Conservation (phyloP, 2,113 vertebrate species). For the Amazona vittata region DNA sequence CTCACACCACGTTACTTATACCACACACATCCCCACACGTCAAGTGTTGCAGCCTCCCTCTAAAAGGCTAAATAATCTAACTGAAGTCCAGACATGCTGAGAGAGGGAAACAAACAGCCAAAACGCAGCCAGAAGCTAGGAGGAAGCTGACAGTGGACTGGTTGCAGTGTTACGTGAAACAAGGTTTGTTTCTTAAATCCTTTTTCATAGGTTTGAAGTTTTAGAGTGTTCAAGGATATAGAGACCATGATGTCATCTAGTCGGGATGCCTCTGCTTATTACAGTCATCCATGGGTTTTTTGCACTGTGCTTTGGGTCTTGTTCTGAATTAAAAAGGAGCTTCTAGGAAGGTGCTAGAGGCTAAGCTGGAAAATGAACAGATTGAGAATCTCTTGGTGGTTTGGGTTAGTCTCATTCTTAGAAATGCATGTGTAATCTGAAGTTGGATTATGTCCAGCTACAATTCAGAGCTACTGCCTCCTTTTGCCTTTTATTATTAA, state of each 20-base stretch:
- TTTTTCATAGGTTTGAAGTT: neutral
- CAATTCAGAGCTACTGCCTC: conserved; percentile 9
- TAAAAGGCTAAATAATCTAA: neutral
- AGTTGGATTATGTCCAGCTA: neutral
- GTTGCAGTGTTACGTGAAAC: neutral
- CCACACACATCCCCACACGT: rapidly evolving
- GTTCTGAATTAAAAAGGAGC: neutral
- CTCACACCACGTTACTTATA: neutral
- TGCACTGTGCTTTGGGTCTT: neutral
- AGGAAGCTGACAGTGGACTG: neutral
- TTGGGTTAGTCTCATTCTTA: conserved; percentile 35
- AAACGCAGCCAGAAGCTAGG: neutral
- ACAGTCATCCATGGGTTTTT: neutral
- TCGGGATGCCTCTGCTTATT: neutral
- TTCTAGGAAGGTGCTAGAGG: neutral
- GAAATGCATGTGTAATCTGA: conserved; percentile 5
- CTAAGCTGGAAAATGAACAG: conserved; percentile 39
- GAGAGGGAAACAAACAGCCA: neutral
- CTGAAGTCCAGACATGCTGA: neutral
- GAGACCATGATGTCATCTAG: neutral
- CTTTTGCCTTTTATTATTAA: neutral
- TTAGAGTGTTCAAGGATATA: neutral
- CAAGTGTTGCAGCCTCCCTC: neutral
- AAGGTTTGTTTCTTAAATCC: neutral
- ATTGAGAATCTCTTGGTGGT: conserved; percentile 53